Evolutionary conservation across 2,797 vertebrate genomes (phyloP).

Genomic region (Anguilla megastoma): DNA sequence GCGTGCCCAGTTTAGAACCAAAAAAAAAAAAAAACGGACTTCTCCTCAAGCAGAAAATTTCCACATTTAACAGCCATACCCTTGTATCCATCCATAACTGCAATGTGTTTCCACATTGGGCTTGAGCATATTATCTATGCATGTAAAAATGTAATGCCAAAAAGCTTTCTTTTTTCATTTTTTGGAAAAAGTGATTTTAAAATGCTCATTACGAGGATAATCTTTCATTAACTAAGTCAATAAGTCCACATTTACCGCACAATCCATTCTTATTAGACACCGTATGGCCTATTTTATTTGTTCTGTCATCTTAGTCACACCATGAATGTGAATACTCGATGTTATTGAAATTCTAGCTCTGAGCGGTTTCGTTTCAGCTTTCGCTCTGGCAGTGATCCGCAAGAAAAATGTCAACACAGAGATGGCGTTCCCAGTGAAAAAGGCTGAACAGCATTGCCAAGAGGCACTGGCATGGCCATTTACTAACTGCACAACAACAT

Average conservation of each 20-base stretch:
- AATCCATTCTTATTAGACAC: background rate
- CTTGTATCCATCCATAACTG: background rate
- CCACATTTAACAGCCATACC: background rate
- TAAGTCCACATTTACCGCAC: background rate
- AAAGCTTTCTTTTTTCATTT: background rate
- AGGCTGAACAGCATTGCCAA: background rate
- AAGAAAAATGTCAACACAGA: constrained; percentile 11
- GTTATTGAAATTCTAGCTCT: constrained; percentile 6
- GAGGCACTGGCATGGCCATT: constrained; percentile 6
- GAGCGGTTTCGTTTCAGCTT: constrained; percentile 13
- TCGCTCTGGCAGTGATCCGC: constrained; percentile 5
- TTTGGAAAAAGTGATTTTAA: background rate
- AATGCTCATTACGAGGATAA: background rate
- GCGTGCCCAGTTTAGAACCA: background rate
- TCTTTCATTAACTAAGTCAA: background rate
- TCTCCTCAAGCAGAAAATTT: background rate
- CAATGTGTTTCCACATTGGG: background rate
- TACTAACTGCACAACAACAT: constrained; percentile 11
- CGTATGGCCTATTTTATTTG: background rate
- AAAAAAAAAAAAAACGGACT: constrained; percentile 22
- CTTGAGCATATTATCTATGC: background rate
- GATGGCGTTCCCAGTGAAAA: background rate
- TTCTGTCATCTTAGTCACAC: background rate
- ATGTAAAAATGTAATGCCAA: background rate
- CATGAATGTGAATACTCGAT: background rate